phyloP scores from a whole-genome alignment of 2,888 invertebrate genomes.

The Eristalinus aeneus region DNA sequence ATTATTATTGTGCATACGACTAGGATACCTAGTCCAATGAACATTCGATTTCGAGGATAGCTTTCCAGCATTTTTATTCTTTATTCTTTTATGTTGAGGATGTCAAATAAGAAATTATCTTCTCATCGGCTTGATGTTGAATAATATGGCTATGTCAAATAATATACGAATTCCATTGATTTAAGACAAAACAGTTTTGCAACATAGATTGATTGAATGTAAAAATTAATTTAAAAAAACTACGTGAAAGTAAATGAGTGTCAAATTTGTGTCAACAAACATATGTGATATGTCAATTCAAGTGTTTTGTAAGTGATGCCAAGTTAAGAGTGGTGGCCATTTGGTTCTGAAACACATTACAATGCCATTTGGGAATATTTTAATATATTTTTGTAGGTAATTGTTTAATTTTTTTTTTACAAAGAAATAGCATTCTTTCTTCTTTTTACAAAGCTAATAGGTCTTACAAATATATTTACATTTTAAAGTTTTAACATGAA shows the following conservation, averaged over 20 bases:
- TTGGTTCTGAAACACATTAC: no score
- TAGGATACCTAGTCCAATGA: constrained; percentile 87
- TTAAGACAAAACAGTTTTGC: constrained; percentile 2
- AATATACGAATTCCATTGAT: neutral
- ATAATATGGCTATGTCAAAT: neutral
- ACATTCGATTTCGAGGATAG: constrained; percentile 92
- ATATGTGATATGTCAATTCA: constrained; percentile 38
- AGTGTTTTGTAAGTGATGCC: constrained; percentile 36
- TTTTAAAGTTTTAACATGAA: no score
- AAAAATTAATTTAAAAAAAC: neutral
- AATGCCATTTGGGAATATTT: no score
- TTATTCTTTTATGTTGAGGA: neutral
- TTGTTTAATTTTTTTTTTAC: no score
- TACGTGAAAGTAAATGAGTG: constrained; percentile 1
- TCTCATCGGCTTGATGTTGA: neutral
- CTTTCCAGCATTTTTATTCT: constrained; percentile 87
- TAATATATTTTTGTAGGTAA: no score
- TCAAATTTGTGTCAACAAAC: constrained; percentile 41
- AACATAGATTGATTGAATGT: constrained; percentile 10
- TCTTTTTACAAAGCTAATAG: no score
- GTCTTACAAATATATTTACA: no score
- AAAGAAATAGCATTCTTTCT: no score
- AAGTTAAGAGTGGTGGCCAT: neutral
- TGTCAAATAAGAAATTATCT: neutral
- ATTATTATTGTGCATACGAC: constrained; percentile 91